phyloP scores from a whole-genome alignment of 2,797 vertebrate species.

The Argyrosomus regius region DNA sequence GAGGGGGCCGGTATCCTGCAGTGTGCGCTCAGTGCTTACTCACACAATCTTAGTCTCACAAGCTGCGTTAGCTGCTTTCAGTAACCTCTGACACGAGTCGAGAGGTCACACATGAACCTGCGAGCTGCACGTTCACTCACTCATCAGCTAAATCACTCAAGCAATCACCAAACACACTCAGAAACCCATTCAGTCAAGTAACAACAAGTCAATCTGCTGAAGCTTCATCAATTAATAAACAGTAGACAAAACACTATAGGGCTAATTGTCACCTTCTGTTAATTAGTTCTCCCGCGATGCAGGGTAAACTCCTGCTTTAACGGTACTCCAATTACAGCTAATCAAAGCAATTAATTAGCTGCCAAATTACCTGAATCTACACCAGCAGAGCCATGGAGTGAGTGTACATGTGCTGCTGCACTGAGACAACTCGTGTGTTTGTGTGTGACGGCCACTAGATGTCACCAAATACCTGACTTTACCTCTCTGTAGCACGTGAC shows the following conservation, averaged over 20 bases:
- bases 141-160: slow-evolving; percentile 35
- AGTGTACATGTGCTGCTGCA: background rate
- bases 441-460: slow-evolving; percentile 65
- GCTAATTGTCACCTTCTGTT: slow-evolving; percentile 67
- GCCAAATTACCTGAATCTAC: slow-evolving; percentile 73
- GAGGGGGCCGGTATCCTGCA: slow-evolving; percentile 53
- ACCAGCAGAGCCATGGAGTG: slow-evolving; percentile 46
- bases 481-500: background rate
- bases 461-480: slow-evolving; percentile 65
- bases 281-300: slow-evolving; percentile 61
- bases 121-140: slow-evolving; percentile 33
- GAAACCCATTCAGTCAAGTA: slow-evolving; percentile 60
- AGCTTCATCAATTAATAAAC: slow-evolving; percentile 59
- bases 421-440: slow-evolving; percentile 44
- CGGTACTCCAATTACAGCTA: slow-evolving; percentile 67
- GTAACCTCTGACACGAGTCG: slow-evolving; percentile 53
- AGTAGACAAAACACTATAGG: slow-evolving; percentile 49
- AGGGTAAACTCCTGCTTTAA: slow-evolving; percentile 55
- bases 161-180: slow-evolving; percentile 52
- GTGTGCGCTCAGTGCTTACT: slow-evolving; percentile 42
- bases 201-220: slow-evolving; percentile 56
- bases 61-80: slow-evolving; percentile 21
- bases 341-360: slow-evolving; percentile 76
- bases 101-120: slow-evolving; percentile 46
- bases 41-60: slow-evolving; percentile 38